Evolutionary conservation across 2,888 invertebrate genomes (phyloP), one percentile per base, ranked within the genome.

Genomic region (Himalopsyche japonica): DNA sequence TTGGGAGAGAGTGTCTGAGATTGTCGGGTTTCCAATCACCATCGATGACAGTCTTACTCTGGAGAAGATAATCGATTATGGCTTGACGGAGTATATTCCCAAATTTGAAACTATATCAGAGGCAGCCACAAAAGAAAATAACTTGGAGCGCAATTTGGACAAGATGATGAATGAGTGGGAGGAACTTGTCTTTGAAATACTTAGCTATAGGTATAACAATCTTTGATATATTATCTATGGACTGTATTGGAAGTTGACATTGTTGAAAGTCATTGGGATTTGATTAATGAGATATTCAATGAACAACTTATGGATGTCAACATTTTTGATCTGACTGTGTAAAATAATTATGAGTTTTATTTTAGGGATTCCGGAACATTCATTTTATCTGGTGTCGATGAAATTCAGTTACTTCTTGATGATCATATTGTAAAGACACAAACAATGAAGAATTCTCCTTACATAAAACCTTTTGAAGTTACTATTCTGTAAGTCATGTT

Each of bases 401-500:
- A 98, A 88, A 98, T 99, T 89, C 98, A 99, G 90, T 92, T 98
- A 48, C 91, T 98, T 80, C 91, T 99, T 82, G 99, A 99, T 90
- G 99, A 99, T 90, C 98, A 99, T 89, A 96, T 99, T 87, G 96
- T 98, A 10, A 99, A 98, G 91, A 97, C 98, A 1, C 98, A 98
- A 90, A 98, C 98, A 0, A 98, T 99, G 98, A 97, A 98, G 91
- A 98, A 98, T 89, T 98, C 98, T 0, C 97, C 98, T 0, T 98
- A 98, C 88, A 98, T 98, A 87, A 98, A 98, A 89, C 98, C 98
- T 0, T 98, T 99, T 89, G 97, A 98, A 90, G 94, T 94, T 80
- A 94, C 95, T 89, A 96, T 96, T 87, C 88, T 94, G 96, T 96
- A 91, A 92, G 94, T 91, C 34, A 80, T 76, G 32, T 12, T 24